Percentiles rank a stretch among this genome's conserved stretches.
These are phyloP conservation scores for Toxostoma redivivum DNA, from an alignment of 2,113 vertebrate species.

Conservation along the genomic window DNA sequence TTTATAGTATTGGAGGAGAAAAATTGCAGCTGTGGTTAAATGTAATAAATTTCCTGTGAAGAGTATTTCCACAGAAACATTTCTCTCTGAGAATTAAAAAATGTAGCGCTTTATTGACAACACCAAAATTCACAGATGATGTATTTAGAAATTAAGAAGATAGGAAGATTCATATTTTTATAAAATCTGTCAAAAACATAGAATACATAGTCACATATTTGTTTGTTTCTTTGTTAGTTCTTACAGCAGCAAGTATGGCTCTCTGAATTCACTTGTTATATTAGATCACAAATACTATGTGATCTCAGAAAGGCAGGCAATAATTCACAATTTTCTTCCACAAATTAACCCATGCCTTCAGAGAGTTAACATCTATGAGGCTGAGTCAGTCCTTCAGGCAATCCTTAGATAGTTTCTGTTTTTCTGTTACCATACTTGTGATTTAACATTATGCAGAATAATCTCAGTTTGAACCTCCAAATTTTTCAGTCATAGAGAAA, in stretches of 20 bases:
- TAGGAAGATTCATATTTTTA: slow-evolving; percentile 2
- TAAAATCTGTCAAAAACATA: background rate
- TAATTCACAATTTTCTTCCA: background rate
- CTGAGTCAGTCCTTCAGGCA: background rate
- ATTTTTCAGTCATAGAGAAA: background rate
- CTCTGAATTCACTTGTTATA: background rate
- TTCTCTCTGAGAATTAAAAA: slow-evolving; percentile 56
- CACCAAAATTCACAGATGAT: background rate
- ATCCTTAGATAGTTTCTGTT: background rate
- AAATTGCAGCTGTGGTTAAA: slow-evolving; percentile 74
- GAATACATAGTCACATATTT: background rate
- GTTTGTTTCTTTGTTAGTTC: background rate
- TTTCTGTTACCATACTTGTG: background rate
- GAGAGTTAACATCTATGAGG: background rate
- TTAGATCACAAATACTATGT: background rate
- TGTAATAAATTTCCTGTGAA: slow-evolving; percentile 69
- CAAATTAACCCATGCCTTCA: background rate
- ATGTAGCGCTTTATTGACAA: slow-evolving; percentile 38
- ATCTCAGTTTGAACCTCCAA: background rate
- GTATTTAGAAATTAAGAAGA: background rate
- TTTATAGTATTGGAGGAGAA: slow-evolving; percentile 73
- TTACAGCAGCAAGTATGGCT: background rate
- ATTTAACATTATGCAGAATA: background rate
- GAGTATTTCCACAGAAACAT: slow-evolving; percentile 57
- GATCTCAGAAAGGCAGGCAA: background rate